phyloP scores from a whole-genome alignment of 2,888 invertebrate genomes.

The Pogonocherus hispidulus region DNA sequence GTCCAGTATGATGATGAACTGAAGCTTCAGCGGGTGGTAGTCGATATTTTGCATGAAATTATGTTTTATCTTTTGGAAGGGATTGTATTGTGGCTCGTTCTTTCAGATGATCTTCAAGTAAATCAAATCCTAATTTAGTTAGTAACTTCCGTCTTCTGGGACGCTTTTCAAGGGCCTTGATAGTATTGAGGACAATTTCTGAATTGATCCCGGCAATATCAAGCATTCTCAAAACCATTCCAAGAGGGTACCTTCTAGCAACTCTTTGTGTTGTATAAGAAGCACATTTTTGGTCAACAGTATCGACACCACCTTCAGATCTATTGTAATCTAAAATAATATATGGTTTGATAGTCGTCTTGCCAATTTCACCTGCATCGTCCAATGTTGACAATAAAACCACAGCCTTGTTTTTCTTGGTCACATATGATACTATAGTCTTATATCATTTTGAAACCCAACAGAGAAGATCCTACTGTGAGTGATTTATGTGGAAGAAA shows the following conservation, averaged over 20 bases:
- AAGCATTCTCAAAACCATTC: conserved; percentile 20
- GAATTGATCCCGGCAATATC: conserved; percentile 30
- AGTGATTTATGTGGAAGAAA: conserved; percentile 47
- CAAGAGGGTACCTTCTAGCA: conserved; percentile 29
- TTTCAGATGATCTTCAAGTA: conserved; percentile 17
- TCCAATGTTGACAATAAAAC: not conserved
- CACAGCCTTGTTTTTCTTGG: conserved; percentile 7
- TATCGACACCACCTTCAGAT: conserved; percentile 1
- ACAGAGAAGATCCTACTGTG: conserved; percentile 38
- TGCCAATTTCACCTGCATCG: no score
- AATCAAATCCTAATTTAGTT: conserved; percentile 9
- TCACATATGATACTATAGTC: conserved; percentile 2
- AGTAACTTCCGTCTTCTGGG: conserved; percentile 23
- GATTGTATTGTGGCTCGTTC: conserved; percentile 18
- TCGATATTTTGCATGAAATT: conserved; percentile 6
- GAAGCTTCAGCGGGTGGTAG: no score
- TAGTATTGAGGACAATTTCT: conserved; percentile 22
- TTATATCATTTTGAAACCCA: conserved; percentile 46
- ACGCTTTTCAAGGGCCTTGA: not conserved
- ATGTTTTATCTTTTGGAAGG: conserved; percentile 21
- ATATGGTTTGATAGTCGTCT: no score
- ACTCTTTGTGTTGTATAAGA: conserved; percentile 3
- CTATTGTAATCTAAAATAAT: conserved; percentile 16
- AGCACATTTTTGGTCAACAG: conserved; percentile 16
- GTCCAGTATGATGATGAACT: no score